Percentiles rank a stretch among this genome's conserved stretches.
These are phyloP conservation scores for Gadus chalcogrammus DNA, from an alignment of 2,113 vertebrate species.

Conservation along the genomic window DNA sequence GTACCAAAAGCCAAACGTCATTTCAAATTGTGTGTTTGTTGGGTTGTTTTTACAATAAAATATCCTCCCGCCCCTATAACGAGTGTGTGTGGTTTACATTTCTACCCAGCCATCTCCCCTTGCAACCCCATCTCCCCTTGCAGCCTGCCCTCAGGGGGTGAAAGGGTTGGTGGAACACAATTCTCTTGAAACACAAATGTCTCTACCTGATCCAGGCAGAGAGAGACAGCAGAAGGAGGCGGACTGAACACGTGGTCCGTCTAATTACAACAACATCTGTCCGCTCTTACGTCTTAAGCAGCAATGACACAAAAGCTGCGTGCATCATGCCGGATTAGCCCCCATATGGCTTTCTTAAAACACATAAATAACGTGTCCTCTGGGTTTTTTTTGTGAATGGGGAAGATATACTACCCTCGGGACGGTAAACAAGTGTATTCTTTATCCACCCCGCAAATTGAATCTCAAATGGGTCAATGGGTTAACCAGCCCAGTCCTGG, in stretches of 20 bases:
- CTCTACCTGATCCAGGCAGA: slow-evolving; percentile 66
- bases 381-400: slow-evolving; percentile 23
- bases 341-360: slow-evolving; percentile 50
- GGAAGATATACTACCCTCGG: slow-evolving; percentile 31
- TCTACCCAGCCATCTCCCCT: slow-evolving; percentile 8
- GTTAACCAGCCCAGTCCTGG: not conserved
- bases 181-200: slow-evolving; percentile 59
- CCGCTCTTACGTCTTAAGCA: slow-evolving; percentile 67
- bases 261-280: slow-evolving; percentile 77
- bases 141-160: slow-evolving; percentile 12
- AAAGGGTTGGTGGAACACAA: slow-evolving; percentile 8
- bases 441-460: slow-evolving; percentile 9
- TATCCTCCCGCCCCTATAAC: slow-evolving; percentile 31
- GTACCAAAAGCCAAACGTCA: not conserved
- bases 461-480: slow-evolving; percentile 28
- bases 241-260: slow-evolving; percentile 29
- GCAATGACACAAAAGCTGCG: slow-evolving; percentile 48
- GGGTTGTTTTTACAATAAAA: slow-evolving; percentile 41
- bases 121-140: slow-evolving; percentile 2
- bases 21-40: slow-evolving; percentile 34
- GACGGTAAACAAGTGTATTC: slow-evolving; percentile 37
- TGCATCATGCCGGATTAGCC: slow-evolving; percentile 45
- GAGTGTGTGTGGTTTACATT: slow-evolving; percentile 24
- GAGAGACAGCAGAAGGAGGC: slow-evolving; percentile 32
- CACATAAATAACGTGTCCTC: slow-evolving; percentile 37